Percentiles rank a stretch among this genome's conserved stretches.
phyloP scores from a whole-genome alignment of 2,888 invertebrate species.

The Catonia carolina region DNA sequence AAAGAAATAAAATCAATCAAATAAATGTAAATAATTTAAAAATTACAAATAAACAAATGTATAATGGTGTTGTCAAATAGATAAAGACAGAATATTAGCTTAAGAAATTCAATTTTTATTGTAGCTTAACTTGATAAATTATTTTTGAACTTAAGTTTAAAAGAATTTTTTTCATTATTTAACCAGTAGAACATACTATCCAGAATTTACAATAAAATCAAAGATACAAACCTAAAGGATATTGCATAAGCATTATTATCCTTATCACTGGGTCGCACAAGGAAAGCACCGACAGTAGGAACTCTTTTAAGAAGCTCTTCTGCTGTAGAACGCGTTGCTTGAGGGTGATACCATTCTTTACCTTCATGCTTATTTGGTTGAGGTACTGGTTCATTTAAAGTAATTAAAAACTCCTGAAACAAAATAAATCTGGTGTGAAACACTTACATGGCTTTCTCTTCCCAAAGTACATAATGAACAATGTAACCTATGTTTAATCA shows the following conservation, averaged over 20 bases:
- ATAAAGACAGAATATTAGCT: too few relatives aligned
- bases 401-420: conserved; percentile 73
- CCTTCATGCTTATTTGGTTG: conserved; percentile 92
- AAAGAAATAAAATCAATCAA: conserved; percentile 25
- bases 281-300: conserved; percentile 85
- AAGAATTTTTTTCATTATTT: too few relatives aligned
- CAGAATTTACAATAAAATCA: too few relatives aligned
- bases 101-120: too few relatives aligned
- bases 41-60: too few relatives aligned
- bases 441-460: too few relatives aligned
- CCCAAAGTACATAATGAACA: too few relatives aligned
- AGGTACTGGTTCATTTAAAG: conserved; percentile 83
- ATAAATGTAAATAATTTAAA: too few relatives aligned
- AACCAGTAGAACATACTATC: neutral
- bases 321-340: conserved; percentile 71
- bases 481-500: too few relatives aligned
- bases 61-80: too few relatives aligned
- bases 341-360: conserved; percentile 87
- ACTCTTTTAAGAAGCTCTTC: conserved; percentile 82
- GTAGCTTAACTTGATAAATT: conserved; percentile 7
- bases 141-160: neutral
- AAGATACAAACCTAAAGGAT: conserved; percentile 86
- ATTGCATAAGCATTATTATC: conserved; percentile 83
- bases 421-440: too few relatives aligned
- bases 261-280: conserved; percentile 86